phyloP scores from a whole-genome alignment of 1,140 invertebrate species.

The Caenorhabditis inopinata region DNA sequence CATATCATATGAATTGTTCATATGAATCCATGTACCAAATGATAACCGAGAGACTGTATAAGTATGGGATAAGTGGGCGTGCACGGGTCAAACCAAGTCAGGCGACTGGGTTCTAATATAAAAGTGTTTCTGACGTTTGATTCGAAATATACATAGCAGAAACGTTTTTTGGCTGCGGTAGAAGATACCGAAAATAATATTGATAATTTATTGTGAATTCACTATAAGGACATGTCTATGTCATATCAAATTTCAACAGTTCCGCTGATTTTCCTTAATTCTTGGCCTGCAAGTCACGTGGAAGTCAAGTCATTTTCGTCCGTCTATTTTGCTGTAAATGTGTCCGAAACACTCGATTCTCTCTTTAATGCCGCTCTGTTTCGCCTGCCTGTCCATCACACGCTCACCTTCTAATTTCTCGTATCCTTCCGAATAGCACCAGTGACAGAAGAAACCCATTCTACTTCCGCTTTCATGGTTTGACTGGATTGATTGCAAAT shows the following conservation, averaged over 20 bases:
- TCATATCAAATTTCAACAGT: too few relatives aligned
- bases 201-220: not conserved
- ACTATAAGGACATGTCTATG: too few relatives aligned
- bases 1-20: too few relatives aligned
- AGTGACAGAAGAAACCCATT: not conserved
- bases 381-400: not conserved
- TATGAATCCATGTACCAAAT: too few relatives aligned
- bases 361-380: not conserved
- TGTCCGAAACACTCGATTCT: too few relatives aligned
- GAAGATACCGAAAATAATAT: slow-evolving; percentile 1
- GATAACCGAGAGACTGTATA: too few relatives aligned
- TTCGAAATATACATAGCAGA: too few relatives aligned
- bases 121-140: not conserved
- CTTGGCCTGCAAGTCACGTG: too few relatives aligned
- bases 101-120: not conserved
- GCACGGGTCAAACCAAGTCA: not conserved
- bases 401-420: not conserved
- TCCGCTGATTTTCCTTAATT: too few relatives aligned
- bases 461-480: not conserved
- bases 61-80: not conserved
- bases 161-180: too few relatives aligned
- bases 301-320: too few relatives aligned
- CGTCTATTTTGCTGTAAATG: too few relatives aligned
- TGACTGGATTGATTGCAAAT: not conserved
- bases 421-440: not conserved